phyloP scores from a whole-genome alignment of 2,113 vertebrate species.

The Tupaia tana region DNA sequence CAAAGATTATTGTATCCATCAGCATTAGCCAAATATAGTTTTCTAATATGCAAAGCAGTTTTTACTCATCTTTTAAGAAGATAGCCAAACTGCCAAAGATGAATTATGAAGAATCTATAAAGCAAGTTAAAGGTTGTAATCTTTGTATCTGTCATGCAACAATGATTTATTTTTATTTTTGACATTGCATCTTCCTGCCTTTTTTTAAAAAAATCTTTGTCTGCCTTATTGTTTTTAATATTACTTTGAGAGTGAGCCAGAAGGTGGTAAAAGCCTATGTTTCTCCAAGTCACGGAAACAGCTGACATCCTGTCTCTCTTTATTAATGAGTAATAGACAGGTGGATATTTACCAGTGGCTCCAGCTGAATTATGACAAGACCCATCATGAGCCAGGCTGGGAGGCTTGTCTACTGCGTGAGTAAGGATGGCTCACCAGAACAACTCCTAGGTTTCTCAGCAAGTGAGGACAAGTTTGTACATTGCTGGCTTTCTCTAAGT shows the following conservation, averaged over 20 bases:
- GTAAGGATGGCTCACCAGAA: conserved; percentile 64
- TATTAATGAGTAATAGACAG: conserved; percentile 82
- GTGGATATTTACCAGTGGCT: conserved; percentile 80
- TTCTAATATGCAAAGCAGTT: conserved; percentile 17
- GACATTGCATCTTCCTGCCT: conserved; percentile 71
- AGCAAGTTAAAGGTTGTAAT: conserved; percentile 68
- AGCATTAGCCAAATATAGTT: conserved; percentile 33
- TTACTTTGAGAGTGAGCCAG: conserved; percentile 80
- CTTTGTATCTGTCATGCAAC: conserved; percentile 56
- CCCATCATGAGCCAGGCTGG: conserved; percentile 71
- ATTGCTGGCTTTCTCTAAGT: conserved; percentile 64
- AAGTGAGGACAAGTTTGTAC: conserved; percentile 75
- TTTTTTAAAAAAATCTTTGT: conserved; percentile 63
- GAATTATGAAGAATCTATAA: conserved; percentile 63
- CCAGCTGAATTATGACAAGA: conserved; percentile 82
- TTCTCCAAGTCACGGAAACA: conserved; percentile 81
- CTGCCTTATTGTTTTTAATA: conserved; percentile 77
- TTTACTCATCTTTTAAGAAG: not conserved
- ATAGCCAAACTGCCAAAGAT: conserved; percentile 29
- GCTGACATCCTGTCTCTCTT: conserved; percentile 83
- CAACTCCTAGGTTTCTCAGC: conserved; percentile 65
- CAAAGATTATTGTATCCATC: not conserved
- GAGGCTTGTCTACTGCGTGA: conserved; percentile 75
- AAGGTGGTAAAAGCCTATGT: conserved; percentile 77
- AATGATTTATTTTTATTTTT: conserved; percentile 80